These are phyloP conservation scores for Apocrypta bakeri DNA, from an alignment of 1,140 invertebrate genomes.

Conservation along the genomic window DNA sequence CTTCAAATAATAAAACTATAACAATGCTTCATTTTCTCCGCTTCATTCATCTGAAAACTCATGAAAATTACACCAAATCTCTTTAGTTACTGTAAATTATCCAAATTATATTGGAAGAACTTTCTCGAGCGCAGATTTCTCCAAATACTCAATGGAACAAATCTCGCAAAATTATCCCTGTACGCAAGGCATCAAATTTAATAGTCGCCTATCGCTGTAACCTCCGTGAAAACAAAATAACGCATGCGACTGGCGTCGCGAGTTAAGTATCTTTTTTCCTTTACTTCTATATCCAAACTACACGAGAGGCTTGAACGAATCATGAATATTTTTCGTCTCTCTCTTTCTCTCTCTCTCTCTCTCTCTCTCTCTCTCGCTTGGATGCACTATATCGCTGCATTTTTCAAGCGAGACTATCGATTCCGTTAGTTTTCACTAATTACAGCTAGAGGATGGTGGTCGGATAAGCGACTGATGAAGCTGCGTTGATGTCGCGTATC, in stretches of 20 bases:
- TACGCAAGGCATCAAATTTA: background rate
- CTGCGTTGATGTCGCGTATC: background rate
- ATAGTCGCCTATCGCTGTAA: background rate
- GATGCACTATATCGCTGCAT: background rate
- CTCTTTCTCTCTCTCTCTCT: too few relatives aligned
- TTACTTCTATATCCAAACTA: background rate
- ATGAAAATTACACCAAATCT: too few relatives aligned
- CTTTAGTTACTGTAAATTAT: too few relatives aligned
- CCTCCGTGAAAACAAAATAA: background rate
- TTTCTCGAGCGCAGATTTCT: background rate
- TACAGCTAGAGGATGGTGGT: conserved; percentile 11
- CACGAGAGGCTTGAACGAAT: background rate
- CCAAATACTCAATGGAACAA: background rate
- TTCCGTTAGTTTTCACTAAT: conserved; percentile 17
- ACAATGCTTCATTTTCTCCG: too few relatives aligned
- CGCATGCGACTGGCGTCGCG: background rate
- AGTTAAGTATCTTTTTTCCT: background rate
- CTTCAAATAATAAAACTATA: too few relatives aligned
- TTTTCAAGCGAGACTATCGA: background rate
- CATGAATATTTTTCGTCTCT: background rate
- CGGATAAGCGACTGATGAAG: background rate
- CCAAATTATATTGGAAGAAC: background rate
- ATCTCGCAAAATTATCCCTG: background rate
- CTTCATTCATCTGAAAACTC: too few relatives aligned
- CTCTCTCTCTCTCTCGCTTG: background rate